A percentile compares a stretch with the other conserved stretches of the same genome.
These are phyloP conservation scores for Carpatolechia fugitivella DNA, from an alignment of 2,888 invertebrate genomes.

Conservation along the genomic window DNA sequence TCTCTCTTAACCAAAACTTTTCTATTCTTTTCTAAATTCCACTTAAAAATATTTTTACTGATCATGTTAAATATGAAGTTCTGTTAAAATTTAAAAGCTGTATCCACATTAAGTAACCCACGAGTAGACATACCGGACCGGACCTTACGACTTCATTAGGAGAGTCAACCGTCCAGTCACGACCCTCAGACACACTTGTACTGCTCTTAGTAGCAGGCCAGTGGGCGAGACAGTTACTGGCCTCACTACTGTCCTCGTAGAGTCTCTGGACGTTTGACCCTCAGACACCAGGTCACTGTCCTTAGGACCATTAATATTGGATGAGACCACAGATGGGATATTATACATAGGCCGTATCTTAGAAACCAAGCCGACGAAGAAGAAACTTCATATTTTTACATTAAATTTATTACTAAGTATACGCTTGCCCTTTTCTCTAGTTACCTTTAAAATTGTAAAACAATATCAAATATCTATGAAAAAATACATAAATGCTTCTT, in stretches of 20 bases:
- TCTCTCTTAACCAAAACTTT: no score
- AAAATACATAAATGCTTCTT: no score
- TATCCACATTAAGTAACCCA: constrained; percentile 22
- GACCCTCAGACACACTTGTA: constrained; percentile 30
- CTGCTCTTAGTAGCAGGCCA: not conserved
- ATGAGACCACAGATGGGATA: not conserved
- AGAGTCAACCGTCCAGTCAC: constrained; percentile 63
- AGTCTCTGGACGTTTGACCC: not conserved
- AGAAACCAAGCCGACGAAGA: no score
- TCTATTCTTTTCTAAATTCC: no score
- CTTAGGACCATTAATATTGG: not conserved
- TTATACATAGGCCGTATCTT: no score
- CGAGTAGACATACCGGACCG: constrained; percentile 29
- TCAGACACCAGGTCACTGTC: not conserved
- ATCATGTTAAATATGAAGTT: not conserved
- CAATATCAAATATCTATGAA: no score
- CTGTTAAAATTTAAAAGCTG: constrained; percentile 1
- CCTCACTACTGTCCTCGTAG: not conserved
- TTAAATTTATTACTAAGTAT: no score
- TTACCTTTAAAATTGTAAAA: no score
- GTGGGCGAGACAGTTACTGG: not conserved
- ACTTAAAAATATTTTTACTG: not conserved
- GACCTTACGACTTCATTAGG: constrained; percentile 70
- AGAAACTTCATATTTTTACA: no score
- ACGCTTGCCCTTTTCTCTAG: no score